phyloP scores from a whole-genome alignment of 2,113 vertebrate genomes.

The Nestor notabilis region DNA sequence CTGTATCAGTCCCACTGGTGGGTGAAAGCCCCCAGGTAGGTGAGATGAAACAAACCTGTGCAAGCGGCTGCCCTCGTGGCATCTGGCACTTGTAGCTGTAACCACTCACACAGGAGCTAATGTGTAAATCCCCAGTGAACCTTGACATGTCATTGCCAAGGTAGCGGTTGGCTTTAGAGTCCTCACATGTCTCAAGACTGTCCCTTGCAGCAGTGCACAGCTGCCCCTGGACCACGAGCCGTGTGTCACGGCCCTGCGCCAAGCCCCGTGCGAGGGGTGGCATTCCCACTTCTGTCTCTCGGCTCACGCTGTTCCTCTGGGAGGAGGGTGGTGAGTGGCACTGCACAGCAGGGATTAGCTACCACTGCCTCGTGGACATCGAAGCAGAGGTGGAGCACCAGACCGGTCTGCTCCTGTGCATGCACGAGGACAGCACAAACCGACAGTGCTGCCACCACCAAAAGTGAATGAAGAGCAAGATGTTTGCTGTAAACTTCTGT shows the following conservation, averaged over 20 bases:
- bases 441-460: neutral
- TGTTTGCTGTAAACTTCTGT: neutral
- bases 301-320: neutral
- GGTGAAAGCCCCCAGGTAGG: fast-evolving
- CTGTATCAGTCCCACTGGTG: neutral
- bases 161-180: neutral
- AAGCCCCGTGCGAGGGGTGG: neutral
- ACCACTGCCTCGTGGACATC: fast-evolving
- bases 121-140: neutral
- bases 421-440: neutral
- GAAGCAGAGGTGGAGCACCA: neutral
- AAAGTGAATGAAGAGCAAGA: no score
- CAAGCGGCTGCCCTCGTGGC: neutral
- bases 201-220: fast-evolving
- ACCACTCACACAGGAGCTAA: neutral
- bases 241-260: fast-evolving
- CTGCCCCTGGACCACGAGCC: fast-evolving
- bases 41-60: neutral
- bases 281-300: neutral
- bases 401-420: neutral
- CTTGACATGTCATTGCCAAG: neutral
- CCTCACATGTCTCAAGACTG: neutral
- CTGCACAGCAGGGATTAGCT: neutral
- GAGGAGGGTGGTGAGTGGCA: neutral
- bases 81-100: neutral